These are phyloP conservation scores for Verasper variegatus DNA, from an alignment of 2,113 vertebrate species.

Conservation along the genomic window DNA sequence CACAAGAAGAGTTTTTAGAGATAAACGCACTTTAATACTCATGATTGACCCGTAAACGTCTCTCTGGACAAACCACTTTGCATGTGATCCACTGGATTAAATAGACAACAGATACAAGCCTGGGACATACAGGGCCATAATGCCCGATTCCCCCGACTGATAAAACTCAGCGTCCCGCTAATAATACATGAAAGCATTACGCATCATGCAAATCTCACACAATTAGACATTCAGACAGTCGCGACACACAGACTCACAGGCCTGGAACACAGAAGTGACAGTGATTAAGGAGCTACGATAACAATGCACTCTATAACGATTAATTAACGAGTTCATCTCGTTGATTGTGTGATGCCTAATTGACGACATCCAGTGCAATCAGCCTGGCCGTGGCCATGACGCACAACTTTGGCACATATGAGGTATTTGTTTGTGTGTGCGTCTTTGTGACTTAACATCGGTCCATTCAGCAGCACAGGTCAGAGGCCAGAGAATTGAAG, in stretches of 20 bases:
- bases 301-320: conserved; percentile 54
- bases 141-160: conserved; percentile 84
- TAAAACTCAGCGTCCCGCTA: conserved; percentile 92
- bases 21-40: conserved; percentile 89
- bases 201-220: conserved; percentile 90
- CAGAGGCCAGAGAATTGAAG: conserved; percentile 6
- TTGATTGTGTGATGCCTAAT: conserved; percentile 64
- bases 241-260: conserved; percentile 74
- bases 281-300: conserved; percentile 47
- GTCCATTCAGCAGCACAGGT: conserved; percentile 41
- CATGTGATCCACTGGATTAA: conserved; percentile 77
- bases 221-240: conserved; percentile 84
- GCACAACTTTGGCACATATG: conserved; percentile 67
- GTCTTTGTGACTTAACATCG: conserved; percentile 31
- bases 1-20: conserved; percentile 48
- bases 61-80: conserved; percentile 79
- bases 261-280: conserved; percentile 49
- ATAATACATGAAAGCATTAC: conserved; percentile 84
- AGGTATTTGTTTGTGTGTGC: conserved; percentile 59
- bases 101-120: conserved; percentile 67
- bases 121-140: conserved; percentile 39
- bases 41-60: conserved; percentile 92
- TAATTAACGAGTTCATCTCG: conserved; percentile 47
- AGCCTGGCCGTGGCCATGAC: conserved; percentile 23
- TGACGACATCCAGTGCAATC: conserved; percentile 55